Conservation (phyloP, 2,888 invertebrate genomes). For the Watsonalla binaria region DNA sequence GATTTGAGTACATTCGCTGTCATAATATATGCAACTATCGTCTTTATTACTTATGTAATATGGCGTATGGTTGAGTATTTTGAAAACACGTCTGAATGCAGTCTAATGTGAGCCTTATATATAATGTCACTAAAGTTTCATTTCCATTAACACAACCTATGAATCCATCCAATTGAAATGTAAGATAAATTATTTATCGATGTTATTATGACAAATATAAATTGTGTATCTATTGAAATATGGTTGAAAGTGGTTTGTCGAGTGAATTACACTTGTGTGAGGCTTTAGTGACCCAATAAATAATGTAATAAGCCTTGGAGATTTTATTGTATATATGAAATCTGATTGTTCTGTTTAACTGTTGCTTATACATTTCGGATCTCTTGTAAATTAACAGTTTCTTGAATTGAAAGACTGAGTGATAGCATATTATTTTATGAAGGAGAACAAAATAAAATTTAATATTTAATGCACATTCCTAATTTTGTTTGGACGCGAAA, state of each 20-base stretch:
- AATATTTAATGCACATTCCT: slow-evolving; percentile 46
- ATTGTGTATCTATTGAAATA: neutral
- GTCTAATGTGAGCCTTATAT: slow-evolving; percentile 8
- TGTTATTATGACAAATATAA: neutral
- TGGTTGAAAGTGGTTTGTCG: neutral
- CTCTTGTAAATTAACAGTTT: slow-evolving; percentile 48
- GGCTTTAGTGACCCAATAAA: slow-evolving; percentile 12
- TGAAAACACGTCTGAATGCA: neutral
- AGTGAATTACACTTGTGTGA: slow-evolving; percentile 2
- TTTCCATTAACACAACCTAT: neutral
- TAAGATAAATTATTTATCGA: neutral
- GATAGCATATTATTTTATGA: slow-evolving; percentile 55
- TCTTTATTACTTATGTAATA: no score
- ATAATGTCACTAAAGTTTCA: slow-evolving; percentile 8
- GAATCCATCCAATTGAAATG: slow-evolving; percentile 1
- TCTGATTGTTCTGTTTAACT: slow-evolving; percentile 40
- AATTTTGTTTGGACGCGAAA: slow-evolving; percentile 19
- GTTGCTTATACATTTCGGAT: slow-evolving; percentile 51
- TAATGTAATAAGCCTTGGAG: slow-evolving; percentile 10
- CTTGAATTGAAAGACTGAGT: slow-evolving; percentile 69
- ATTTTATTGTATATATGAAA: slow-evolving; percentile 40
- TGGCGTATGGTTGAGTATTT: neutral
- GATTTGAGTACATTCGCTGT: neutral
- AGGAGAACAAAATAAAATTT: slow-evolving; percentile 25
- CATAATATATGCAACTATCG: neutral